phyloP scores from a whole-genome alignment of 1,140 invertebrate genomes.

The Halyomorpha halys region DNA sequence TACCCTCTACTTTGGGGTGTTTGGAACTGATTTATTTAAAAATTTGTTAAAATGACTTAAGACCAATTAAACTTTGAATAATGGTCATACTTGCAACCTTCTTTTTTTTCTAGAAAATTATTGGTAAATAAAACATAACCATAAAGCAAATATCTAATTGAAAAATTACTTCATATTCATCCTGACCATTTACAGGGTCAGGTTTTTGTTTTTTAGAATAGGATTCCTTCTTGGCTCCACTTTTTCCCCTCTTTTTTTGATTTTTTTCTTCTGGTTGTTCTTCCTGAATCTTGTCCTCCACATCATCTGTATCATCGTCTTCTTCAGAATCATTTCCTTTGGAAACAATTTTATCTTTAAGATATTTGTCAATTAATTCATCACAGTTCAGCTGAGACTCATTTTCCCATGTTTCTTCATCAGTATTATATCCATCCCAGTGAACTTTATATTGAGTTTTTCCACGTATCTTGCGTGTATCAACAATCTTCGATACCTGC shows the following conservation, averaged over 20 bases:
- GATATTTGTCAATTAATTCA: slow-evolving; percentile 52
- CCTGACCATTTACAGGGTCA: slow-evolving; percentile 35
- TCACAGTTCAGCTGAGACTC: slow-evolving; percentile 59
- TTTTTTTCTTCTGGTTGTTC: background rate
- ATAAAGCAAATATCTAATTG: background rate
- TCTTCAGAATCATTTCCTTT: background rate
- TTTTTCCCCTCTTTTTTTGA: background rate
- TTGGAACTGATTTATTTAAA: too few relatives aligned
- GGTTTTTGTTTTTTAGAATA: background rate
- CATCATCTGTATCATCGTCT: background rate
- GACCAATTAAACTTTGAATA: too few relatives aligned
- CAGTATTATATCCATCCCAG: slow-evolving; percentile 60
- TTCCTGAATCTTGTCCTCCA: background rate
- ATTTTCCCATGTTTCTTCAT: slow-evolving; percentile 62
- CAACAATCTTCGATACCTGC: slow-evolving; percentile 61
- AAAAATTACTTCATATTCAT: slow-evolving; percentile 51
- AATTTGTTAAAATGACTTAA: too few relatives aligned
- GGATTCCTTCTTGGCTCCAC: background rate
- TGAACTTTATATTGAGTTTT: slow-evolving; percentile 62
- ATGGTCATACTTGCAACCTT: too few relatives aligned
- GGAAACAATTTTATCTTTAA: slow-evolving; percentile 31
- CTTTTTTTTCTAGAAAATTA: too few relatives aligned
- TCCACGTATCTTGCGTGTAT: slow-evolving; percentile 57
- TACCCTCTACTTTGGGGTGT: too few relatives aligned
- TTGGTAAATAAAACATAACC: background rate